Evolutionary conservation across 2,888 invertebrate genomes (phyloP), one percentile per base, ranked within the genome.

Genomic region (Calameuta pallipes): DNA sequence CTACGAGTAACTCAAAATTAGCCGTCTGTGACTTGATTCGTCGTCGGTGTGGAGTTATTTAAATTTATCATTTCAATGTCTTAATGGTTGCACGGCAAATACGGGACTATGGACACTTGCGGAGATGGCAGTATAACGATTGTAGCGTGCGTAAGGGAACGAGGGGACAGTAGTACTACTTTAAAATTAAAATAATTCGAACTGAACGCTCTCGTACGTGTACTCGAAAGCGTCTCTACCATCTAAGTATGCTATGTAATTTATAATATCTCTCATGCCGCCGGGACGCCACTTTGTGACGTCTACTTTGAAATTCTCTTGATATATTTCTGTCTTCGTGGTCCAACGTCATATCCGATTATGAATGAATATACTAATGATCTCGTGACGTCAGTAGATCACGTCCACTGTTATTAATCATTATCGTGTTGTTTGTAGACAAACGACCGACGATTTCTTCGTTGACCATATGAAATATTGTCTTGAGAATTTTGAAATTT

Each of bases 1-100:
- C 86, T 85, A 85, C 86, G 82, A 86, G 86, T 85, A 85, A 86
- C 85, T 86, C 83, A 76, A 83, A 80, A 33, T 23, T 31, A 71
- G 31, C 13, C 71, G 71, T 34, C 77, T 75, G 69, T 77, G 68
- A 70, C 56, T 74, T 75, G 78, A 35, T 82, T 79, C 76, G 77
- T 71, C 76, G 80, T 73, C 76, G 80, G 80, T 80, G 77, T 80
- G 73, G 77, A 81, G 77, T 71, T 74, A 75, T 75, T n/a, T 35
- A 76, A 78, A 80, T 78, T 76, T 78, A 78, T 78, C 71, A 76
- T 78, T 78, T 78, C 36, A 76, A 69, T 75, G 69, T 78, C 33
- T 73, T 74, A 36, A 70, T 74, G 78, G 80, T 75, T 76, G 80
- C 76, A 78, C 76, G 78, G 80, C 78, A 80, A 80, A 80, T 80